Evolutionary conservation across 2,113 vertebrate species (phyloP), one percentile per base, ranked within the genome.

Genomic region (Maccullochella peelii): DNA sequence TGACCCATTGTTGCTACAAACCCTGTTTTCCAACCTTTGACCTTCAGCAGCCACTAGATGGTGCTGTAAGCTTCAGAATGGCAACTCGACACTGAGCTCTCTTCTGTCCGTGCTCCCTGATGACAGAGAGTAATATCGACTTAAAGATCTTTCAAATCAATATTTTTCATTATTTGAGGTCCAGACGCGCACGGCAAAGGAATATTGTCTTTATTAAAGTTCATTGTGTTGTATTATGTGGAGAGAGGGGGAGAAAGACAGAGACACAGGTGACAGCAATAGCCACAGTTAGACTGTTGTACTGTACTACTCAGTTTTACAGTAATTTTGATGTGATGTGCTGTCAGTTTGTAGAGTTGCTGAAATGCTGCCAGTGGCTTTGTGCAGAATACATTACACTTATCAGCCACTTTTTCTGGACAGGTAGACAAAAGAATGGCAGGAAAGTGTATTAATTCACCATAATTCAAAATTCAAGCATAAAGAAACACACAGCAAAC

Each of bases 191-290:
- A 89, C 84, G 90, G 85, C 84, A 88, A 82, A 94, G 89, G 93
- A 94, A 94, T 94, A 94, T 88, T 88, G 92, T 94, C 94, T 95
- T 95, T 95, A 95, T 95, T 95, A 94, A 95, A 95, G 93, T 95
- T 95, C 92, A 94, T 83, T 73, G 74, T 85, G 76, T 87, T 90
- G 77, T 88, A 88, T 89, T 87, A 86, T 82, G 66, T 71, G 92
- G 52, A 74, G 78, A 36, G 61, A 52, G 57, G 16, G 44, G n/a
- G 54, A 21, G 20, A 36, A 27, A 62, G 23, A 44, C 4, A 11
- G 61, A 76, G 69, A 49, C 70, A 10, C 55, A 80, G 77, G 69
- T 68, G 82, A 87, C 81, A 84, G 76, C 80, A 90, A 84, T 80
- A 87, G 85, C 70, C 66, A 85, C 20, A 75, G 38, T 47, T 44